These are phyloP conservation scores for Parnassius mnemosyne DNA, from an alignment of 2,888 invertebrate species.

Conservation along the genomic window DNA sequence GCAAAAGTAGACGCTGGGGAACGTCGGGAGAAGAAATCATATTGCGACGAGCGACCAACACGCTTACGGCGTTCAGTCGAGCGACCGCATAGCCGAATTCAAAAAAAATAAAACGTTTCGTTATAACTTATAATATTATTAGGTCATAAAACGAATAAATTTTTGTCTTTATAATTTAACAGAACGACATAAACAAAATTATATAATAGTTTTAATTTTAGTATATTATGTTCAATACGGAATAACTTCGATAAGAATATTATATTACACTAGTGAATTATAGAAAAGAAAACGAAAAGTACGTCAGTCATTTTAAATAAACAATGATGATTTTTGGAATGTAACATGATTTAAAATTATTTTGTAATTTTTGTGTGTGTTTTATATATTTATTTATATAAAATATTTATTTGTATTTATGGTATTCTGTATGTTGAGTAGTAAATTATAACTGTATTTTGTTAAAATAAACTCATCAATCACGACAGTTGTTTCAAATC, in stretches of 20 bases:
- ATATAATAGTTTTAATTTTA: too few relatives aligned
- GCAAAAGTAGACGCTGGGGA: conserved; percentile 51
- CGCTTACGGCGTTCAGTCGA: conserved; percentile 57
- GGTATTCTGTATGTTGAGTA: conserved; percentile 24
- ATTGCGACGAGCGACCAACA: conserved; percentile 61
- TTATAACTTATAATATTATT: conserved; percentile 28
- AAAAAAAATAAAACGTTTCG: conserved; percentile 47
- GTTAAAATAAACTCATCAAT: conserved; percentile 16
- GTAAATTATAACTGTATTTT: conserved; percentile 29
- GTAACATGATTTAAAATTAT: conserved; percentile 30
- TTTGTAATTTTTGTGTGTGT: conserved; percentile 17
- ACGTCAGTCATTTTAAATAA: too few relatives aligned
- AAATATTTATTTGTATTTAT: conserved; percentile 29
- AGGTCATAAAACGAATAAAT: too few relatives aligned
- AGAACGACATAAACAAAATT: too few relatives aligned
- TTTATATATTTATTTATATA: conserved; percentile 18
- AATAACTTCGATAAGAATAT: too few relatives aligned
- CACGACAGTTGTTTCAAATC: too few relatives aligned
- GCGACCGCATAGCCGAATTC: conserved; percentile 37
- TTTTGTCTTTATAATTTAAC: too few relatives aligned
- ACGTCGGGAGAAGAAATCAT: conserved; percentile 50
- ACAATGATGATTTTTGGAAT: conserved; percentile 35
- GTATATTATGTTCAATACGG: too few relatives aligned
- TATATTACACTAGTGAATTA: too few relatives aligned
- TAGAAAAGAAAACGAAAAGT: too few relatives aligned